Conservation (phyloP, 2,113 vertebrate species). For the Castor canadensis region DNA sequence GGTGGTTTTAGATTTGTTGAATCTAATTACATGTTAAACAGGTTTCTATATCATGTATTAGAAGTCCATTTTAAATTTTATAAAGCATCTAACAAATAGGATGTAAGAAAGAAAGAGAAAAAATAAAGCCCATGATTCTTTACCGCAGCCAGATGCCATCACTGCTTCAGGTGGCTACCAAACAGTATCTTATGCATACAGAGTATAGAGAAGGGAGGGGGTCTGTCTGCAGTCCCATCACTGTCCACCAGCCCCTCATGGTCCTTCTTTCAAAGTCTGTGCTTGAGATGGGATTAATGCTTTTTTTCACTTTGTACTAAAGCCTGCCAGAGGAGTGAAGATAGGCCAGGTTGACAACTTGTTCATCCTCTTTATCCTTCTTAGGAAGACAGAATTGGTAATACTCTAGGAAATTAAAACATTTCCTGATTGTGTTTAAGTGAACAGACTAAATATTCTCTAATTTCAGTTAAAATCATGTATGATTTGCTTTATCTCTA, state of each 20-base stretch:
- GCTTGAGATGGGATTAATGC: accelerated
- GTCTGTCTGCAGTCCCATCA: too few species aligned
- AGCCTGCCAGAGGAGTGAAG: neutral
- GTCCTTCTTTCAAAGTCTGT: neutral
- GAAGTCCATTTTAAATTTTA: neutral
- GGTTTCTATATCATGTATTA: neutral
- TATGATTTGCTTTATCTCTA: neutral
- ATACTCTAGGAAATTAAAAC: neutral
- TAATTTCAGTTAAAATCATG: neutral
- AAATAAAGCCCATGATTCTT: neutral
- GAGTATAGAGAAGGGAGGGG: too few species aligned
- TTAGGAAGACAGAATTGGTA: neutral
- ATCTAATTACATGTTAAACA: neutral
- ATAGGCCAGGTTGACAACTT: neutral
- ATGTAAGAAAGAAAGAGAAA: neutral
- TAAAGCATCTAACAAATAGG: neutral
- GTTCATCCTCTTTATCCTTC: neutral
- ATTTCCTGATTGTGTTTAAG: neutral
- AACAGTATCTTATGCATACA: too few species aligned
- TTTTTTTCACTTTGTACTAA: neutral
- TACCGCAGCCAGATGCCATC: neutral
- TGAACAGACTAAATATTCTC: neutral
- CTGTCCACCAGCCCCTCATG: accelerated
- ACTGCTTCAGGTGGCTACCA: neutral
- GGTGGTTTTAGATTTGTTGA: neutral